phyloP scores from a whole-genome alignment of 1,140 invertebrate genomes.

The Bombus balteatus region DNA sequence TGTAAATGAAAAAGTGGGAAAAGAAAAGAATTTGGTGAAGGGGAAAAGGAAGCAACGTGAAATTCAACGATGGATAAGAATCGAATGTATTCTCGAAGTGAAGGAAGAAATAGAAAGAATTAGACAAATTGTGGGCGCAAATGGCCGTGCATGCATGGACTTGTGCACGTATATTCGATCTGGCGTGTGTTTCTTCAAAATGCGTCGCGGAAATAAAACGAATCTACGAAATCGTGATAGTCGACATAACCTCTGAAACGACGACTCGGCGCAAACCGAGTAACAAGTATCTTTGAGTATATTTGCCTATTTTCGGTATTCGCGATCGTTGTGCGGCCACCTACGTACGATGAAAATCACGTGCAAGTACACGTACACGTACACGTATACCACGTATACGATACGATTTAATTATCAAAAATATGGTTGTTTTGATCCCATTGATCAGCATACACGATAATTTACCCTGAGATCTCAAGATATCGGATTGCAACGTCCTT shows the following conservation, averaged over 20 bases:
- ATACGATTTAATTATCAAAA: not conserved
- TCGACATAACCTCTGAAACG: not conserved
- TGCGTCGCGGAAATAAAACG: not conserved
- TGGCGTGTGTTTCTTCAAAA: slow-evolving; percentile 5
- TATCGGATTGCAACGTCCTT: not conserved
- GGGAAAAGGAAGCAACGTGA: not conserved
- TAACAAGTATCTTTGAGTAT: not conserved
- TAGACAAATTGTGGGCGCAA: not conserved
- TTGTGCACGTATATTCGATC: not conserved
- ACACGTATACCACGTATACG: not conserved
- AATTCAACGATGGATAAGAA: not conserved
- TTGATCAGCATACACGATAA: no score
- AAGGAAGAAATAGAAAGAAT: not conserved
- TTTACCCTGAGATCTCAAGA: not conserved
- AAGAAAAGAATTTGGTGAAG: not conserved
- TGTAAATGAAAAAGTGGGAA: not conserved
- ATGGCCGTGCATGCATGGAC: not conserved
- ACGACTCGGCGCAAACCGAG: not conserved
- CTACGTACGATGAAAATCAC: no score
- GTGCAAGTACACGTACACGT: not conserved
- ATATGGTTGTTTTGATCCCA: no score
- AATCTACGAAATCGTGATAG: not conserved
- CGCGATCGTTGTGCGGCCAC: not conserved
- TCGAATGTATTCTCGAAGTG: not conserved
- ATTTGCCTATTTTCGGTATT: not conserved